phyloP scores from a whole-genome alignment of 2,113 vertebrate genomes.

The Sarotherodon lohbergeri region DNA sequence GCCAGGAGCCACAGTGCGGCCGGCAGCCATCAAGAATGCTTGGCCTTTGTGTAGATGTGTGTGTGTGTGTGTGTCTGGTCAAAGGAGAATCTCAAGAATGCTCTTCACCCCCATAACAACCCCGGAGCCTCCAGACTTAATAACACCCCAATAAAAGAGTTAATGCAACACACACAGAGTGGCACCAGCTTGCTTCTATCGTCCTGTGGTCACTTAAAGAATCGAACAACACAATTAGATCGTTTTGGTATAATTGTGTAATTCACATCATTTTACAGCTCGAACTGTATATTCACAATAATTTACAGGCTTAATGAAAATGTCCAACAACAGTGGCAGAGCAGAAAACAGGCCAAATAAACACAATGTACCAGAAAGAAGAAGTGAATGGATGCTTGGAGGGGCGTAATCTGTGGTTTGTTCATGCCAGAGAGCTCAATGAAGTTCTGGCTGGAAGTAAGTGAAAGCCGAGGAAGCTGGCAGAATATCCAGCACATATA shows the following conservation, averaged over 20 bases:
- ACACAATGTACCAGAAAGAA: not conserved
- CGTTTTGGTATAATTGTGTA: not conserved
- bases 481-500: not conserved
- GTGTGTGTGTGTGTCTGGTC: slow-evolving; percentile 29
- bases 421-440: not conserved
- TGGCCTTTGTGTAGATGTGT: slow-evolving; percentile 14
- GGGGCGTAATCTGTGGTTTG: not conserved
- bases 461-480: not conserved
- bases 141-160: slow-evolving; percentile 43
- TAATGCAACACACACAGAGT: slow-evolving; percentile 1
- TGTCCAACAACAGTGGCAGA: not conserved
- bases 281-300: not conserved
- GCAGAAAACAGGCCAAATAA: not conserved
- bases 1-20: slow-evolving; percentile 53
- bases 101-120: slow-evolving; percentile 44
- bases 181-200: not conserved
- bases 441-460: not conserved
- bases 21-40: slow-evolving; percentile 58
- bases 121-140: slow-evolving; percentile 38
- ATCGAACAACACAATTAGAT: not conserved
- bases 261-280: not conserved
- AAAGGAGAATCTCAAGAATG: slow-evolving; percentile 70
- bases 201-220: slow-evolving; percentile 9
- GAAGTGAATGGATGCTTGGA: not conserved
- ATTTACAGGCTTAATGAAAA: not conserved